A percentile compares a stretch with the other conserved stretches of the same genome.
Conservation (phyloP, 2,113 vertebrate species). For the Phyllopteryx taeniolatus region DNA sequence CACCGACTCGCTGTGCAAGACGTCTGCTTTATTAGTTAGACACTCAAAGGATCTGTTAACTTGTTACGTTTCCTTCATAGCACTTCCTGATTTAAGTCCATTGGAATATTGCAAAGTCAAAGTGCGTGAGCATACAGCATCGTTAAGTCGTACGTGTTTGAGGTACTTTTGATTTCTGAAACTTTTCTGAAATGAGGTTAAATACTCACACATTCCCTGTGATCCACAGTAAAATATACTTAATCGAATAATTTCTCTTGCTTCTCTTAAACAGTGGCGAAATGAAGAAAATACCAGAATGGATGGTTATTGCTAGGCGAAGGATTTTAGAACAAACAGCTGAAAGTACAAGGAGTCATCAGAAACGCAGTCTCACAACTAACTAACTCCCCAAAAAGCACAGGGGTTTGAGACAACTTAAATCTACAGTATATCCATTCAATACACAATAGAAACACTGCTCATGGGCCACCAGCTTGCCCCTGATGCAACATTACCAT, state of each 20-base stretch:
- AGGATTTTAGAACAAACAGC: too few species aligned
- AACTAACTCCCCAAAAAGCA: too few species aligned
- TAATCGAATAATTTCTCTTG: neutral
- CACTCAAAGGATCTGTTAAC: slow-evolving; percentile 4
- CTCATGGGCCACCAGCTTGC: too few species aligned
- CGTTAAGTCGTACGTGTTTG: neutral
- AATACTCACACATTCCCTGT: neutral
- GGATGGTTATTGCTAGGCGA: neutral
- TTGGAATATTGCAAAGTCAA: neutral
- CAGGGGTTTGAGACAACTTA: too few species aligned
- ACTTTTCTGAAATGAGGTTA: slow-evolving; percentile 1
- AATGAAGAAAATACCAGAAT: neutral
- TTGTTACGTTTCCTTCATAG: slow-evolving; percentile 3
- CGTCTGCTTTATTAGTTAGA: slow-evolving; percentile 10
- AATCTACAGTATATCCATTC: too few species aligned
- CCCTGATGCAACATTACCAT: too few species aligned
- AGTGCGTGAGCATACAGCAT: neutral
- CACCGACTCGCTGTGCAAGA: slow-evolving; percentile 7
- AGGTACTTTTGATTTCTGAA: neutral
- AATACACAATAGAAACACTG: too few species aligned
- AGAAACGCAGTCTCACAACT: too few species aligned
- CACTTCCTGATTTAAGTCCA: slow-evolving; percentile 10
- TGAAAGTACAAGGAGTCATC: too few species aligned
- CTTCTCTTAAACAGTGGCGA: neutral
- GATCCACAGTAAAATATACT: neutral